Base-by-base conservation (phyloP, 2,888 invertebrate species). In the Tuberolachnus salignus region DNA sequence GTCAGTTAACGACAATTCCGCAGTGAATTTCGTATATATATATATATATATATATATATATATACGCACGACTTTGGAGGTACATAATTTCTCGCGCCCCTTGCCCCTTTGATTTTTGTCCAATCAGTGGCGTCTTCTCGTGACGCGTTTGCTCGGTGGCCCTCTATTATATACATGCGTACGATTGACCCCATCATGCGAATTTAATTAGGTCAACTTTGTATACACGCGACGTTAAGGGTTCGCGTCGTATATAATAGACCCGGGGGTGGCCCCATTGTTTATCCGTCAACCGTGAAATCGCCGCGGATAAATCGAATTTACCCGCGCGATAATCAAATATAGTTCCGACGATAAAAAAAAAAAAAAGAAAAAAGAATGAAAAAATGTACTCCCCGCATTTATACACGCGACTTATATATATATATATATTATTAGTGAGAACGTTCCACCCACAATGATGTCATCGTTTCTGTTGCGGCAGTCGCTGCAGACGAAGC, bases 1-100 rank as follows among this genome's bases (percentile, higher is more conserved):
- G n/a, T n/a, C n/a, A n/a, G n/a, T n/a, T n/a, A n/a, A n/a, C n/a
- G n/a, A n/a, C n/a, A n/a, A n/a, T n/a, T n/a, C n/a, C n/a, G n/a
- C n/a, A n/a, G n/a, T n/a, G n/a, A n/a, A n/a, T n/a, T n/a, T n/a
- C n/a, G n/a, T n/a, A n/a, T n/a, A n/a, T n/a, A n/a, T n/a, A n/a
- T n/a, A n/a, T n/a, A n/a, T n/a, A n/a, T n/a, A n/a, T n/a, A n/a
- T n/a, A n/a, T n/a, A n/a, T n/a, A n/a, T n/a, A n/a, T n/a, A n/a
- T n/a, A n/a, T 94, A 88, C 88, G 87, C 85, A 46, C 10, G 19
- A 53, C 6, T 53, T 19, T 53, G 19, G 19, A 26, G 26, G 19
- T 11, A 10, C 14, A 21, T 4, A 64, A 64, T 46, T 46, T 26
- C n/a, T n/a, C n/a, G n/a, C n/a, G 21, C 10, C 10, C 64, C 21